These are phyloP conservation scores for Sminthurides bifidus DNA, from an alignment of 1,140 invertebrate genomes.

Conservation along the genomic window DNA sequence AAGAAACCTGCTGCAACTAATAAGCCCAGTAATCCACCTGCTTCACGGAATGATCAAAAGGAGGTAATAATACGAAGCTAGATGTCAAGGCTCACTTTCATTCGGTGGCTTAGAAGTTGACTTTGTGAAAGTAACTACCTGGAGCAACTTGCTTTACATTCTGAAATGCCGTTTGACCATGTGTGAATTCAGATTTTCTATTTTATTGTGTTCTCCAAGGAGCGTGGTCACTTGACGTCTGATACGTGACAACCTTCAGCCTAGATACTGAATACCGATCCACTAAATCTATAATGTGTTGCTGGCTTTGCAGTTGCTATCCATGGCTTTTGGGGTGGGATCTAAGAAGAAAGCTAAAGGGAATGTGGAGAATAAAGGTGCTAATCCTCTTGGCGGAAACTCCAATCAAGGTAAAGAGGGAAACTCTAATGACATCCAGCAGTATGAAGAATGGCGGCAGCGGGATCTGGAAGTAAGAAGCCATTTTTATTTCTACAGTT, in stretches of 20 bases:
- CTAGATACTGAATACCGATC: too few species aligned
- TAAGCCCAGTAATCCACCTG: not conserved
- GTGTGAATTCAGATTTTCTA: not conserved
- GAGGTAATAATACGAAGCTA: not conserved
- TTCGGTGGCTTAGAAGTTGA: not conserved
- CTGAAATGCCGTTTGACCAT: not conserved
- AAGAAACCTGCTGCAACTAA: not conserved
- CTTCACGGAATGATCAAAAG: not conserved
- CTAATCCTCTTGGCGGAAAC: not conserved
- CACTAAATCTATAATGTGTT: not conserved
- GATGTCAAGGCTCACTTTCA: not conserved
- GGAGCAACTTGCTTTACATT: too few species aligned
- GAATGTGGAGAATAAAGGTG: not conserved
- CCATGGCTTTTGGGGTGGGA: constrained; percentile 13
- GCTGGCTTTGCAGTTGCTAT: not conserved
- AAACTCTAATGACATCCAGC: constrained; percentile 1
- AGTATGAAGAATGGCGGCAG: constrained; percentile 11
- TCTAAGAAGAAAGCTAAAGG: constrained; percentile 10
- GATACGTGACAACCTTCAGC: too few species aligned
- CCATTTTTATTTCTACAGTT: too few species aligned
- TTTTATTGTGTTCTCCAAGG: too few species aligned
- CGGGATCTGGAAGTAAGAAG: constrained; percentile 7
- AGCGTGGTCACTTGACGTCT: too few species aligned
- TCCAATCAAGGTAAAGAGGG: not conserved
- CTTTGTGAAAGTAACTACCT: too few species aligned